A percentile compares a stretch with the other conserved stretches of the same genome.
phyloP scores from a whole-genome alignment of 2,113 vertebrate species.

The Catharus fuscescens region DNA sequence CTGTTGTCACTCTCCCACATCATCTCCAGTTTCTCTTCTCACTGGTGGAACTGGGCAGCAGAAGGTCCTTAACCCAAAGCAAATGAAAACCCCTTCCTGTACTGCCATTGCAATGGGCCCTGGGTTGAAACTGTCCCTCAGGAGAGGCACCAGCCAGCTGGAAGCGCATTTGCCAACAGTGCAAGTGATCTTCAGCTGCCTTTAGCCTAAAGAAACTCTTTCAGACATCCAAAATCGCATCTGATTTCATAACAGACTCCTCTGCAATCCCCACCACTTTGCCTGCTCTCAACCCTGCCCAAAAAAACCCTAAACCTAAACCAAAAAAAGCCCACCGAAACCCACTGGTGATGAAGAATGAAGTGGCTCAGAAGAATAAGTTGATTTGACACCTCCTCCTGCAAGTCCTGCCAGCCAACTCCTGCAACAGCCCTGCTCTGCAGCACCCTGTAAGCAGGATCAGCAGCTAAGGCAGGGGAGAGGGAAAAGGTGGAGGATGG shows the following conservation, averaged over 20 bases:
- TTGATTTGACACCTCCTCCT: background rate
- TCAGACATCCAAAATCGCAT: background rate
- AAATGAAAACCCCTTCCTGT: background rate
- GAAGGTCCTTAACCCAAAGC: background rate
- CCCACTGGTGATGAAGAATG: background rate
- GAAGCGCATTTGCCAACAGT: background rate
- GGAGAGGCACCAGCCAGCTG: background rate
- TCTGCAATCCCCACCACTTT: background rate
- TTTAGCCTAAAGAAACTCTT: background rate
- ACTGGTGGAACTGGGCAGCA: background rate
- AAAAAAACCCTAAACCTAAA: background rate
- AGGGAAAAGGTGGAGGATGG: background rate
- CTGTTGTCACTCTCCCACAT: background rate
- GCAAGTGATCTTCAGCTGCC: background rate
- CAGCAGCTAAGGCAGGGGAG: background rate
- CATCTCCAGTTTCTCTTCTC: slow-evolving; percentile 25
- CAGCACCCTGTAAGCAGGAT: background rate
- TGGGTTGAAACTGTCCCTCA: background rate
- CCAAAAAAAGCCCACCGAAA: background rate
- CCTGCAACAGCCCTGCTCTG: background rate
- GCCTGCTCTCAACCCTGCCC: background rate
- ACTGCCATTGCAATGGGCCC: background rate
- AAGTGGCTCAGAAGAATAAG: slow-evolving; percentile 2
- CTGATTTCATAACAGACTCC: slow-evolving; percentile 21
- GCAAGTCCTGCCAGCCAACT: background rate